Conservation (phyloP, 1,140 invertebrate species). For the Leptinotarsa undecemlineata region DNA sequence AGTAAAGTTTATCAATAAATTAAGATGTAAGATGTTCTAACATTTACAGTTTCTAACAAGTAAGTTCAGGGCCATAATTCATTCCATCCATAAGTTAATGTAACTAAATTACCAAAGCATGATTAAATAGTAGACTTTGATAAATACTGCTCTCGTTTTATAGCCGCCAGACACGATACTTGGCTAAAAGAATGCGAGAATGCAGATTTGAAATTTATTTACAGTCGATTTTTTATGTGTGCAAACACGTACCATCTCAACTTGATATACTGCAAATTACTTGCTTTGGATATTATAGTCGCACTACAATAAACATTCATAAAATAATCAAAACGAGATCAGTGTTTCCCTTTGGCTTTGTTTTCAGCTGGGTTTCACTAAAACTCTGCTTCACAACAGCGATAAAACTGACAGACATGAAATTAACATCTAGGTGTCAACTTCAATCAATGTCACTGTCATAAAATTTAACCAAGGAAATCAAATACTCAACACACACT, state of each 20-base stretch:
- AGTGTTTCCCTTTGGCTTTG: too few relatives aligned
- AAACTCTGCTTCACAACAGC: too few relatives aligned
- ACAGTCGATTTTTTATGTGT: constrained; percentile 19
- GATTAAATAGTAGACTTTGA: constrained; percentile 35
- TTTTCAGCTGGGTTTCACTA: too few relatives aligned
- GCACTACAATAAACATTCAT: neutral
- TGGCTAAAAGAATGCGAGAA: constrained; percentile 30
- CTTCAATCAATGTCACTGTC: too few relatives aligned
- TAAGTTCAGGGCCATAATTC: constrained; percentile 11
- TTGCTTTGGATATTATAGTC: constrained; percentile 4
- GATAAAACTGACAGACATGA: too few relatives aligned
- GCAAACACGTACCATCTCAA: constrained; percentile 11
- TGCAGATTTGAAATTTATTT: constrained; percentile 35
- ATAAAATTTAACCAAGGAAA: too few relatives aligned
- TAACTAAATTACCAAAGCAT: constrained; percentile 34
- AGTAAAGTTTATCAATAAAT: constrained; percentile 6
- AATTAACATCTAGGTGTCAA: too few relatives aligned
- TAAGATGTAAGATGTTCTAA: neutral
- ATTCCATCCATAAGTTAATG: constrained; percentile 20
- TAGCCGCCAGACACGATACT: constrained; percentile 30
- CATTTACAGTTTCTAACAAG: constrained; percentile 14
- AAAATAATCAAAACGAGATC: neutral
- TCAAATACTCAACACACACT: too few relatives aligned
- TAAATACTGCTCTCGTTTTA: constrained; percentile 33
- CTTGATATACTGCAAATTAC: constrained; percentile 37